Percentiles rank a stretch among this genome's conserved stretches.
These are phyloP conservation scores for Tangara arthus DNA, from an alignment of 2,797 vertebrate species.

Conservation along the genomic window DNA sequence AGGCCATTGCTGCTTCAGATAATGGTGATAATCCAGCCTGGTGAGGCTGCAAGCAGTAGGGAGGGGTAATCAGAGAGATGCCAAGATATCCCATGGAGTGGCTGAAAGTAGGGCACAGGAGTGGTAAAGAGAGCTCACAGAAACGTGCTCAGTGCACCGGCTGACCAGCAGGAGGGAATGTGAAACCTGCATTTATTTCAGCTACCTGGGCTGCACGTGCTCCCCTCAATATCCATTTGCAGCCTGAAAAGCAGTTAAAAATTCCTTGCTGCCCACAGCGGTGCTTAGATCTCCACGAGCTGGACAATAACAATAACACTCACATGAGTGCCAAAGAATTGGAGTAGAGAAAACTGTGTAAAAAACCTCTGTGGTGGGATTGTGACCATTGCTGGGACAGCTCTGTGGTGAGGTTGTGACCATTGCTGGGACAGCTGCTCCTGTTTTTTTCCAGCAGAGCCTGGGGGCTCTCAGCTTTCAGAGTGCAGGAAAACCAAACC, in stretches of 20 bases:
- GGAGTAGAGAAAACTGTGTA: rapidly evolving
- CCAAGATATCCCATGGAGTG: background rate
- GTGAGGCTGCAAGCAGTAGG: background rate
- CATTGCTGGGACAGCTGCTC: background rate
- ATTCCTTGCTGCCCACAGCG: background rate
- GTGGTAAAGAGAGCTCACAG: background rate
- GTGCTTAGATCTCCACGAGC: background rate
- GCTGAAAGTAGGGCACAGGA: background rate
- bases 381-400: too few species aligned
- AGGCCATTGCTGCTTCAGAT: background rate
- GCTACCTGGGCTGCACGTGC: background rate
- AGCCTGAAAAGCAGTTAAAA: background rate
- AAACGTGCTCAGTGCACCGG: background rate
- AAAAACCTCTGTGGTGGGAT: background rate
- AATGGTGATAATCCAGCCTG: background rate
- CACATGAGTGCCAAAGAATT: background rate
- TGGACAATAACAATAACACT: background rate
- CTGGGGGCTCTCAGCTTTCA: background rate
- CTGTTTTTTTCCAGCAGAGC: background rate
- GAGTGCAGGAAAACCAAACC: background rate
- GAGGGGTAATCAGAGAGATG: background rate
- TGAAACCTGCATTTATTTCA: background rate
- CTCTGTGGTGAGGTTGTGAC: background rate
- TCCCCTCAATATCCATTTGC: background rate
- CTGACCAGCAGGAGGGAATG: background rate